phyloP scores from a whole-genome alignment of 1,140 invertebrate genomes.

The Euschistus heros region DNA sequence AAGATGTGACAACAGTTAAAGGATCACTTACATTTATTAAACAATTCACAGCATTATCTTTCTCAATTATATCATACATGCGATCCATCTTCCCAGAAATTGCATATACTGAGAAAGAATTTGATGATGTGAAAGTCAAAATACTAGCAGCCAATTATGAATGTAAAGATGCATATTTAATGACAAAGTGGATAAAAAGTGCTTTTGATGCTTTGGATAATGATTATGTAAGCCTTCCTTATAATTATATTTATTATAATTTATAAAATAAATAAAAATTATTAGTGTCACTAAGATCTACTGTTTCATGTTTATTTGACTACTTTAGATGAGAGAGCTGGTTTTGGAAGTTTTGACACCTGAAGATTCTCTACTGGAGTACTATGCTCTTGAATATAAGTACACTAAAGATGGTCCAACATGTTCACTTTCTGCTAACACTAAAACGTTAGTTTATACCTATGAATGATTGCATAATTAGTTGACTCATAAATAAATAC shows the following conservation, averaged over 20 bases:
- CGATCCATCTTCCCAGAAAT: constrained; percentile 1
- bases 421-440: constrained; percentile 4
- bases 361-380: constrained; percentile 5
- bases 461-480: not conserved
- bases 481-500: too few relatives aligned
- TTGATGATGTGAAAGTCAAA: constrained; percentile 6
- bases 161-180: constrained; percentile 9
- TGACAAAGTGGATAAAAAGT: constrained; percentile 10
- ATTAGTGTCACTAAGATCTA: too few relatives aligned
- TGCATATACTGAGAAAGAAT: not conserved
- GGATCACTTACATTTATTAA: constrained; percentile 3
- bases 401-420: not conserved
- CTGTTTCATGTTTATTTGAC: too few relatives aligned
- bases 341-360: constrained; percentile 5
- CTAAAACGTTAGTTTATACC: not conserved
- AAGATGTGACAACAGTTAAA: not conserved
- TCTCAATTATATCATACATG: constrained; percentile 9
- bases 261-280: not conserved
- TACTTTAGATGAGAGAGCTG: constrained; percentile 9
- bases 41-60: constrained; percentile 3
- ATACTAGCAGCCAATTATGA: not conserved
- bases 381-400: constrained; percentile 11
- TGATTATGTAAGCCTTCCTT: not conserved
- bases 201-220: constrained; percentile 12
- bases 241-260: too few relatives aligned